A percentile compares a stretch with the other conserved stretches of the same genome.
These are phyloP conservation scores for Malacosoma neustria DNA, from an alignment of 2,888 invertebrate genomes.

Conservation along the genomic window DNA sequence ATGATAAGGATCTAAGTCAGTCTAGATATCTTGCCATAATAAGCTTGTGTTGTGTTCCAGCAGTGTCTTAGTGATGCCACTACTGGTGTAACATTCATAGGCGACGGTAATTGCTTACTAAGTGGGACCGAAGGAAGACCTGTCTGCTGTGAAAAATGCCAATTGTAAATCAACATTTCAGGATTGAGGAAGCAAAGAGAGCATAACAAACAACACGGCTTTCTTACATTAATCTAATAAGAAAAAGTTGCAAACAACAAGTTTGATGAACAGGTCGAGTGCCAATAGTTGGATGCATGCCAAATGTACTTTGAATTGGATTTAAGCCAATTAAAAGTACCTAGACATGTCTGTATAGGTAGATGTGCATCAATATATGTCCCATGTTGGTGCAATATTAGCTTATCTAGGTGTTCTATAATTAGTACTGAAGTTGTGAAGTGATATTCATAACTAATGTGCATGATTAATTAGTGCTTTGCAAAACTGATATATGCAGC, in stretches of 20 bases:
- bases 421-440: conserved; percentile 42
- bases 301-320: conserved; percentile 72
- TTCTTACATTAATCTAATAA: conserved; percentile 44
- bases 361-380: conserved; percentile 54
- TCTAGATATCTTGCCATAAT: too few relatives aligned
- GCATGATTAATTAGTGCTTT: conserved; percentile 12
- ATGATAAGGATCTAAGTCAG: too few relatives aligned
- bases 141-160: too few relatives aligned
- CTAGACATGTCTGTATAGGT: conserved; percentile 39
- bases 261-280: conserved; percentile 64
- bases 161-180: neutral
- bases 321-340: conserved; percentile 72
- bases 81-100: too few relatives aligned
- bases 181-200: conserved; percentile 8
- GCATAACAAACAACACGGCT: conserved; percentile 22
- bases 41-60: too few relatives aligned
- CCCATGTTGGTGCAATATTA: conserved; percentile 49
- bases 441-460: conserved; percentile 22
- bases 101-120: too few relatives aligned
- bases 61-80: too few relatives aligned
- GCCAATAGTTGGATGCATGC: conserved; percentile 58
- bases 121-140: too few relatives aligned
- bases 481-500: too few relatives aligned
- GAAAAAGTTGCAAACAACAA: conserved; percentile 65
- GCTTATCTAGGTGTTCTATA: conserved; percentile 49